phyloP scores from a whole-genome alignment of 2,113 vertebrate species.

The Mola mola region DNA sequence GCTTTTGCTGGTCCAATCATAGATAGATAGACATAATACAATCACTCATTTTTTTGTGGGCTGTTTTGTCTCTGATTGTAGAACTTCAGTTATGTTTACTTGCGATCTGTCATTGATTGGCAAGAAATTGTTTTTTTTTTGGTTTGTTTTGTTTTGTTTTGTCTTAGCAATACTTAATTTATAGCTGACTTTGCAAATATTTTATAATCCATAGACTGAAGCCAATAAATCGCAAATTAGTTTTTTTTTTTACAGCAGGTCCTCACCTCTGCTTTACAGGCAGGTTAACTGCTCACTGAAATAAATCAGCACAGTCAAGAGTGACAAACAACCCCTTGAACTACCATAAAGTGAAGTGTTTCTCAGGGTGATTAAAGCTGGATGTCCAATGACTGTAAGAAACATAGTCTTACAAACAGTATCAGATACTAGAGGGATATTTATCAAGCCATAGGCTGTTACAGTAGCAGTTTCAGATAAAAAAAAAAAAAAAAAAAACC shows the following conservation, averaged over 20 bases:
- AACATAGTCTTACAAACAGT: slow-evolving; percentile 21
- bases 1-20: no score
- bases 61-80: no score
- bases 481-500: slow-evolving; percentile 3
- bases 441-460: slow-evolving; percentile 47
- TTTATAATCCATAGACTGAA: no score
- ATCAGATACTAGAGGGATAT: slow-evolving; percentile 53
- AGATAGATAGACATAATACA: no score
- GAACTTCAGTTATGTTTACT: no score
- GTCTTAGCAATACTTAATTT: no score
- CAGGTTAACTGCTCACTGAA: slow-evolving; percentile 1
- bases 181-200: no score
- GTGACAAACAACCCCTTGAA: slow-evolving; percentile 41
- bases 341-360: slow-evolving; percentile 39
- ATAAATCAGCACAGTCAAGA: slow-evolving; percentile 21
- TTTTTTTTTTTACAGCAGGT: slow-evolving; percentile 1
- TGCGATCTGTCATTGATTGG: no score
- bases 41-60: no score
- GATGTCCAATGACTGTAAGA: slow-evolving; percentile 24
- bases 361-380: slow-evolving; percentile 52
- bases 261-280: not conserved
- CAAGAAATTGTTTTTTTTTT: no score
- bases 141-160: no score
- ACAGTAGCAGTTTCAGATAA: not conserved
- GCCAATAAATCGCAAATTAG: no score